Percentiles rank a stretch among this genome's conserved stretches.
These are phyloP conservation scores for Augochlora pura DNA, from an alignment of 1,140 invertebrate species.

Conservation along the genomic window DNA sequence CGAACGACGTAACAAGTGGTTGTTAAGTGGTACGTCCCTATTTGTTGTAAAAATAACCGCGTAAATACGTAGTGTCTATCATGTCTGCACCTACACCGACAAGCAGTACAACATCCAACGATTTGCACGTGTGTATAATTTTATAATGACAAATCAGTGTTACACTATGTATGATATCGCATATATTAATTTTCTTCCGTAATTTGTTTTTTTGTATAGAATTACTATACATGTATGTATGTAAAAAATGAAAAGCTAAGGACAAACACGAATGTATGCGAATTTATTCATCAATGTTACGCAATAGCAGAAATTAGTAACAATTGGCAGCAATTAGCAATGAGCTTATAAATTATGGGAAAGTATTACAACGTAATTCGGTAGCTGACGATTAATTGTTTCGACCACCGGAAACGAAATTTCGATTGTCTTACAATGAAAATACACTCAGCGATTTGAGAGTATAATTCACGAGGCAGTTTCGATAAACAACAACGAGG, in stretches of 20 bases:
- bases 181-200: too few species aligned
- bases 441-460: not conserved
- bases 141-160: too few species aligned
- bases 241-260: not conserved
- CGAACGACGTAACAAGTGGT: not conserved
- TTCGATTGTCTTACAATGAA: not conserved
- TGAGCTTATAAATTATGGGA: conserved; percentile 14
- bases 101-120: too few species aligned
- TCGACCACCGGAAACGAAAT: not conserved
- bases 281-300: not conserved
- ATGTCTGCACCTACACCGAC: not conserved
- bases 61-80: not conserved
- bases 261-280: not conserved
- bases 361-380: not conserved
- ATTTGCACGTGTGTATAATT: conserved; percentile 1
- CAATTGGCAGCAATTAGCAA: not conserved
- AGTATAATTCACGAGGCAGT: not conserved
- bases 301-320: not conserved
- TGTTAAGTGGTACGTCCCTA: not conserved
- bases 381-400: not conserved
- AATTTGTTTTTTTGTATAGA: not conserved
- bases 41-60: not conserved
- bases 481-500: too few species aligned
- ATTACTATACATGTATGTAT: not conserved
- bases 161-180: too few species aligned